Percentiles rank a stretch among this genome's conserved stretches.
Evolutionary conservation across 2,888 invertebrate species (phyloP).

Genomic region (Oegoconia quadripuncta): DNA sequence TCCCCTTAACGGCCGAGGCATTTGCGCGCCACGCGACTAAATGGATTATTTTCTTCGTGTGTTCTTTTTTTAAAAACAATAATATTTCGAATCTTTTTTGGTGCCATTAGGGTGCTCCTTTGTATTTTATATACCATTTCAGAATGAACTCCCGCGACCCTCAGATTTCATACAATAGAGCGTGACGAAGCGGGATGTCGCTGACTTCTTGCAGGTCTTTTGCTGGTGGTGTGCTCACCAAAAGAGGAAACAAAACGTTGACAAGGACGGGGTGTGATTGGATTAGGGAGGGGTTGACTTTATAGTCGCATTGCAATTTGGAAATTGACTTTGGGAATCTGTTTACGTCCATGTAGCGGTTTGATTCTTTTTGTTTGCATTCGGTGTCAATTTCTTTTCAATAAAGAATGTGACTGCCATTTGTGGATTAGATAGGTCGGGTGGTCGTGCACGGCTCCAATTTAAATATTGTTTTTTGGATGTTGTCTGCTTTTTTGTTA

Average conservation of each 20-base stretch:
- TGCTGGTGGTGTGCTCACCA: slow-evolving; percentile 41
- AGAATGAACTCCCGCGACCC: slow-evolving; percentile 31
- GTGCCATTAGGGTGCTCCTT: slow-evolving; percentile 39
- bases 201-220: slow-evolving; percentile 30
- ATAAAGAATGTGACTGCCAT: slow-evolving; percentile 44
- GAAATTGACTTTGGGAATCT: slow-evolving; percentile 75
- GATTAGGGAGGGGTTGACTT: slow-evolving; percentile 76
- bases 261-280: slow-evolving; percentile 75
- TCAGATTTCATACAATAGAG: slow-evolving; percentile 5
- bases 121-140: slow-evolving; percentile 40
- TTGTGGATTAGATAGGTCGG: slow-evolving; percentile 39
- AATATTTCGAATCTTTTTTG: slow-evolving; percentile 44
- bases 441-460: background rate
- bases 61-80: slow-evolving; percentile 65
- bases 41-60: slow-evolving; percentile 77
- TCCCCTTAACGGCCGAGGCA: slow-evolving; percentile 67
- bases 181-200: slow-evolving; percentile 1
- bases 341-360: slow-evolving; percentile 58
- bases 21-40: slow-evolving; percentile 72
- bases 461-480: slow-evolving; percentile 2
- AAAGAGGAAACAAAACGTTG: slow-evolving; percentile 75
- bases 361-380: slow-evolving; percentile 52
- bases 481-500: background rate
- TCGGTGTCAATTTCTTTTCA: slow-evolving; percentile 59
- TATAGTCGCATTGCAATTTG: slow-evolving; percentile 72